Evolutionary conservation across 2,888 invertebrate species (phyloP).

Genomic region (Caenorhabditis sp.): DNA sequence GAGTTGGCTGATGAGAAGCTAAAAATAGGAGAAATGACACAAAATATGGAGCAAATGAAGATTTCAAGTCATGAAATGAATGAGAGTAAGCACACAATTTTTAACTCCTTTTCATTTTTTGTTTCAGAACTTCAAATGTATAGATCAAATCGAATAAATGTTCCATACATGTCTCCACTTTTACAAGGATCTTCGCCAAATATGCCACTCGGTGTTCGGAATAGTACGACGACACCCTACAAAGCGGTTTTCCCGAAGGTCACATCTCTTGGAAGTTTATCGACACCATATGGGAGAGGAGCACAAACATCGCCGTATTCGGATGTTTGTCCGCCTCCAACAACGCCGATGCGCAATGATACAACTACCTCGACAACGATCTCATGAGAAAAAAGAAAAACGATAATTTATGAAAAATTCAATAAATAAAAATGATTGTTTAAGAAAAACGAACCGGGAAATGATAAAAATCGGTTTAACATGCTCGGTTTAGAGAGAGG

Average conservation of each 20-base stretch:
- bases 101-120: neutral
- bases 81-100: neutral
- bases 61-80: neutral
- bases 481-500: conserved; percentile 30
- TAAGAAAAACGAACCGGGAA: neutral
- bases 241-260: neutral
- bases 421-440: conserved; percentile 3
- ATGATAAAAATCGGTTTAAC: neutral
- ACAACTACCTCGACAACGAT: neutral
- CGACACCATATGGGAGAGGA: neutral
- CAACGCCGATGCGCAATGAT: conserved; percentile 2
- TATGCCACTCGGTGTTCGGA: neutral
- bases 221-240: neutral
- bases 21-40: conserved; percentile 14
- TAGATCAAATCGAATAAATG: neutral
- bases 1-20: conserved; percentile 23
- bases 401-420: conserved; percentile 2
- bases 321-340: neutral
- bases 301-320: conserved; percentile 2
- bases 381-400: neutral
- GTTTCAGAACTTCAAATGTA: conserved; percentile 6
- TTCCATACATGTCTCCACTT: neutral
- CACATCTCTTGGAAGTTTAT: neutral
- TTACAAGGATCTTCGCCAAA: neutral
- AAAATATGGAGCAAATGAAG: conserved; percentile 9